Base-by-base conservation (phyloP, 2,888 invertebrate genomes). In the Dendrolimus pini region DNA sequence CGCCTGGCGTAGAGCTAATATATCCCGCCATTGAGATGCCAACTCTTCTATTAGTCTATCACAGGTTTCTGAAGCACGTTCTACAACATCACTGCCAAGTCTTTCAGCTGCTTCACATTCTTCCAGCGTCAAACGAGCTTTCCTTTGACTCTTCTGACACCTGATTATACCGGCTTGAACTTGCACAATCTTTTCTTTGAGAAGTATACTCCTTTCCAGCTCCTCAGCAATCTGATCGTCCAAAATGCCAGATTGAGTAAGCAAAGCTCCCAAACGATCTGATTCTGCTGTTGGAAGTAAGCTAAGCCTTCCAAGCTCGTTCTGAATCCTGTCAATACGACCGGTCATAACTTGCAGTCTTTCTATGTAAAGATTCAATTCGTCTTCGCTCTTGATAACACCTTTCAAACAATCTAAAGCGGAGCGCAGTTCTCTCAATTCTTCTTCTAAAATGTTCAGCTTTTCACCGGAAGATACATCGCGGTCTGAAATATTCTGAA, bases 321-420 rank as follows among this genome's bases (percentile, higher is more conserved):
- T 95, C 72, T 96, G 95, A 63, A 96, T 96, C 56, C 94, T 92
- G 58, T 94, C 94, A n/a, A 96, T 93, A 12, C 96, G 92, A 3
- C 93, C 92, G 52, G 93, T 94, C 81, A 96, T 92, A 0, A 96
- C 94, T 83, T 96, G 96, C 9, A 96, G 85, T 56, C 96, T 91
- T 80, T 97, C 96, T 9, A 96, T 94, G 73, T 96, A 96, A 7
- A 96, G 86, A 67, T 94, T 94, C 0, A 97, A 87, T 72, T 97
- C 96, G 67, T 97, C 96, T 71, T 96, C 96, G 57, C 94, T 96
- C 74, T 95, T 96, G 54, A 97, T 94, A 0, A 96, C 94, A 1
- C 96, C 95, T 75, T 95, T 94, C 61, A 96, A 92, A 63, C 93
- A 92, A 41, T 95, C 94, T 61, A 96, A 85, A 13, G 94, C 92